Evolutionary conservation across 1,140 invertebrate species (phyloP), one percentile per base, ranked within the genome.

Genomic region (Rhopalosiphum padi): DNA sequence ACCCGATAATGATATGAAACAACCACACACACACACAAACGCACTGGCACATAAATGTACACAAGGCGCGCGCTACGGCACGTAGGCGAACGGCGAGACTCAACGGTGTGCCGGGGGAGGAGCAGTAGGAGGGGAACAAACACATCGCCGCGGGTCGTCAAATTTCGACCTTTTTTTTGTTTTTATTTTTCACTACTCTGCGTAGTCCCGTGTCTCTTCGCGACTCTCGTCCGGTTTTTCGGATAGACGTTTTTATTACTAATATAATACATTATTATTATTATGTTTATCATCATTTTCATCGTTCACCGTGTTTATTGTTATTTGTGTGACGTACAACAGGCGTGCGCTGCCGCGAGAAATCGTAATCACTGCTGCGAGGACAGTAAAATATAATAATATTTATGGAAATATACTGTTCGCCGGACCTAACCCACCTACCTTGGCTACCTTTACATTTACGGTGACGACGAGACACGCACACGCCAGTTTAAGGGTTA

Each of bases 1-100:
- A 51, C 60, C 68, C 55, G 90, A 91, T 91, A 91, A 91, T 91
- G 43, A 91, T 91, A 77, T 25, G 43, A 91, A 91, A 91, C 68
- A 82, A 91, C 60, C 30, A n/a, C 90, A 91, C 46, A 11, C 86
- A 22, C 43, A 86, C 43, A 43, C 41, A 86, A 46, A 86, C 41
- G 37, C 2, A 43, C 41, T 15, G 3, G 43, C 15, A 30, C 25
- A 41, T 15, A 43, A 25, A 43, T 43, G 23, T 86, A 86, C 37
- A 85, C 7, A 30, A 87, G 85, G 85, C 85, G 41, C 41, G 85
- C 15, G 85, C 43, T 30, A 91, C 43, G 90, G 90, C 68, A 51
- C 60, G 90, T 82, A 48, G 68, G 90, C 68, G 68, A 60, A 30
- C 41, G 60, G 55, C 37, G 41, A 35, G 55, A 35, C 51, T 35